Conservation (phyloP, 2,888 invertebrate genomes). For the Andrena dorsata region DNA sequence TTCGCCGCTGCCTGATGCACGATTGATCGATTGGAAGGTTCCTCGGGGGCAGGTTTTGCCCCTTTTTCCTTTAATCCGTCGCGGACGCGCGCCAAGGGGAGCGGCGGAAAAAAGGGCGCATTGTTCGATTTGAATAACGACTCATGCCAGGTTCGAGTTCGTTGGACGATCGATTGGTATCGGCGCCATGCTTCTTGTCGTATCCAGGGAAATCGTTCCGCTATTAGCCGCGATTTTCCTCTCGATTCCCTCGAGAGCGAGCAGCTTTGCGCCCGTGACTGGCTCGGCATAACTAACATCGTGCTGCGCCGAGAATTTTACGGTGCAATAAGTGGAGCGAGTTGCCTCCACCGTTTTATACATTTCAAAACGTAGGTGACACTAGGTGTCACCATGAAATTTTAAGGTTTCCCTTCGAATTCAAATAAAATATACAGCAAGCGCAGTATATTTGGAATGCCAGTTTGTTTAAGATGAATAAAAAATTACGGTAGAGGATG, state of each 20-base stretch:
- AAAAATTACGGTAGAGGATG: too few relatives aligned
- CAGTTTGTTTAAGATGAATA: too few relatives aligned
- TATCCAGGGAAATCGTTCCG: slow-evolving; percentile 51
- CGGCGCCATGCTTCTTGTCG: slow-evolving; percentile 57
- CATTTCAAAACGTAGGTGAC: slow-evolving; percentile 1
- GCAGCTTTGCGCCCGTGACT: slow-evolving; percentile 29
- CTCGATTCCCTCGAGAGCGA: slow-evolving; percentile 52
- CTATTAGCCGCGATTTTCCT: slow-evolving; percentile 63
- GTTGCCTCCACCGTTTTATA: slow-evolving; percentile 12
- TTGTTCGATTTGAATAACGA: slow-evolving; percentile 71
- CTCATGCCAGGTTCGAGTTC: slow-evolving; percentile 39
- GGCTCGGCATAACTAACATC: slow-evolving; percentile 21
- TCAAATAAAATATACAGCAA: slow-evolving; percentile 22
- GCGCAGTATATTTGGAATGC: too few relatives aligned
- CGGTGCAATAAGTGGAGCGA: slow-evolving; percentile 5
- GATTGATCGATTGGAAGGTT: slow-evolving; percentile 67
- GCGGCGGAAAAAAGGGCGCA: slow-evolving; percentile 48
- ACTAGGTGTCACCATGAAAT: not conserved
- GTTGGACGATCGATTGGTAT: slow-evolving; percentile 65
- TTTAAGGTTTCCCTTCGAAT: not conserved
- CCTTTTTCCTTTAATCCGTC: slow-evolving; percentile 59
- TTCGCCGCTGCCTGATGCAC: slow-evolving; percentile 56
- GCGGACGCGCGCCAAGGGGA: slow-evolving; percentile 33
- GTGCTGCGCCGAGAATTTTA: slow-evolving; percentile 16
- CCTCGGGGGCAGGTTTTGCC: slow-evolving; percentile 55